Percentiles rank a stretch among this genome's conserved stretches.
phyloP scores from a whole-genome alignment of 2,797 vertebrate genomes.

The Rhinatrema bivittatum region DNA sequence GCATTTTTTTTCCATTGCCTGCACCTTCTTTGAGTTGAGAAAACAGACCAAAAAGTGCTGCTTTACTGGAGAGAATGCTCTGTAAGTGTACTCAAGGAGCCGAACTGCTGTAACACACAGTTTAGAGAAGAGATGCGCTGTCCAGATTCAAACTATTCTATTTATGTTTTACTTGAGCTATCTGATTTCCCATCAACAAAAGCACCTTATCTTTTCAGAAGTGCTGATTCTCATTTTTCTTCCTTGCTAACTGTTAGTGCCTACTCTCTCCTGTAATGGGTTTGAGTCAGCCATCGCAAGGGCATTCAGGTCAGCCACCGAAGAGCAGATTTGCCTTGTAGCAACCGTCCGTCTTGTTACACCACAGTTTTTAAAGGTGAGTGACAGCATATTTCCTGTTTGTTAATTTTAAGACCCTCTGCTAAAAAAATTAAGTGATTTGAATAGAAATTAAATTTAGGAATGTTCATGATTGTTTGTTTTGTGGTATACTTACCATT shows the following conservation, averaged over 20 bases:
- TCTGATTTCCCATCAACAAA: constrained; percentile 4
- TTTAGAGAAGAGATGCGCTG: neutral
- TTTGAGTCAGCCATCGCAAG: constrained; percentile 65
- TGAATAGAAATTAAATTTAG: too few species aligned
- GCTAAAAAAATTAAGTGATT: too few species aligned
- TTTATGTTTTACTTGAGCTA: neutral
- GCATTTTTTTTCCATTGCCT: too few species aligned
- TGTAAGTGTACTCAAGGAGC: too few species aligned
- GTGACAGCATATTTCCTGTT: constrained; percentile 4
- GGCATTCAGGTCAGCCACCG: constrained; percentile 69
- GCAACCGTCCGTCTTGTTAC: constrained; percentile 80
- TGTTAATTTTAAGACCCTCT: too few species aligned
- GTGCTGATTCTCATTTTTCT: constrained; percentile 5
- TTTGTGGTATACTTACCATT: too few species aligned
- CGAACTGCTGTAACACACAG: too few species aligned
- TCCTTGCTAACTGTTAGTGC: constrained; percentile 56
- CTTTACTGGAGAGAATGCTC: too few species aligned
- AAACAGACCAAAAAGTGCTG: too few species aligned
- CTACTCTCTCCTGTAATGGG: constrained; percentile 73
- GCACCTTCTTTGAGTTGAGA: too few species aligned
- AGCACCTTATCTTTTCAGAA: constrained; percentile 20
- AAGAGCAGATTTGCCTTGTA: constrained; percentile 83
- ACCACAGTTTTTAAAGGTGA: constrained; percentile 76
- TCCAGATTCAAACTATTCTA: constrained; percentile 1
- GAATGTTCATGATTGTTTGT: neutral